A percentile compares a stretch with the other conserved stretches of the same genome.
These are phyloP conservation scores for Hypotaenidia okinawae DNA, from an alignment of 2,797 vertebrate species.

Conservation along the genomic window DNA sequence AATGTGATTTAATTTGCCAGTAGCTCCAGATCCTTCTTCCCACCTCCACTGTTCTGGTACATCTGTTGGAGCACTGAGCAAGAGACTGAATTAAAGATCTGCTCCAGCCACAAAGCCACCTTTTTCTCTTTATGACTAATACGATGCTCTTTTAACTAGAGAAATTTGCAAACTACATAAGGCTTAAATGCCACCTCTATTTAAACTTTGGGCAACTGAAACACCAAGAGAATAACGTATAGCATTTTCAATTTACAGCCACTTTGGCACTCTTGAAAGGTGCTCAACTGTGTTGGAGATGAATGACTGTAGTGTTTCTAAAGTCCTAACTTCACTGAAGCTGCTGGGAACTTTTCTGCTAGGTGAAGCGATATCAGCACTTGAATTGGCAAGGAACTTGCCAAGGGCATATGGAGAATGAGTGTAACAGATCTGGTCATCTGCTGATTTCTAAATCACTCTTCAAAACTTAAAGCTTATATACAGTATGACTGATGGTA, in stretches of 20 bases:
- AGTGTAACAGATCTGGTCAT: neutral
- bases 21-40: neutral
- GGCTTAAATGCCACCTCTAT: neutral
- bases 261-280: neutral
- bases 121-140: neutral
- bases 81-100: neutral
- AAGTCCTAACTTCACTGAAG: neutral
- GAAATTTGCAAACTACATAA: neutral
- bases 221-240: neutral
- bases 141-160: neutral
- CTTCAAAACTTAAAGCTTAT: neutral
- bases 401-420: neutral
- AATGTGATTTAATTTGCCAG: neutral
- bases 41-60: too few relatives aligned
- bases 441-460: neutral
- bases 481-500: neutral
- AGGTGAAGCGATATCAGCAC: neutral
- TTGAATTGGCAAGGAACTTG: neutral
- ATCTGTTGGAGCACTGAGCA: neutral
- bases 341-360: neutral
- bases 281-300: neutral
- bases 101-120: neutral
- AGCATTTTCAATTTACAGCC: neutral
- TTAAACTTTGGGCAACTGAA: neutral
- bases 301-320: neutral